Evolutionary conservation across 2,113 vertebrate species (phyloP), one percentile per base, ranked within the genome.

Genomic region (Origma solitaria): DNA sequence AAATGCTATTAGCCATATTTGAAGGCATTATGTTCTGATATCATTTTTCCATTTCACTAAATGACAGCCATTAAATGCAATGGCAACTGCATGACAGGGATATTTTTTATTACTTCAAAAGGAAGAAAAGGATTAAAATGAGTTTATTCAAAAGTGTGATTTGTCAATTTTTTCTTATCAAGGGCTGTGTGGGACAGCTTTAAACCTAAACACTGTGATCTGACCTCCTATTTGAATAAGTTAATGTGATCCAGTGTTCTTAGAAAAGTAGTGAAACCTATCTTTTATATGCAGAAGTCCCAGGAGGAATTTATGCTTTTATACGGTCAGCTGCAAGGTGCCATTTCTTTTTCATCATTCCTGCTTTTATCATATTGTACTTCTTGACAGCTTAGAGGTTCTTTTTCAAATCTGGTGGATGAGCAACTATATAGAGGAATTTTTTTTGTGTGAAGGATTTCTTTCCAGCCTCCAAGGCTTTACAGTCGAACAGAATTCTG

Each of bases 201-300:
- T 98, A 97, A 98, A 97, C 96, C 97, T 97, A 97, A 98, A 97
- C 96, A 98, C 95, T 91, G 94, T 97, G 96, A 97, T 98, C 97
- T 98, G 98, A 98, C 98, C 98, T 98, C 93, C 72, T 95, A 98
- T 99, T 99, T 99, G 98, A 99, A 99, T 98, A 99, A 98, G 98
- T 98, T 98, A 99, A 99, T 99, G 95, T 91, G 92, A 97, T 97
- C 96, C 82, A 92, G 84, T 98, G 98, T 98, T 99, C 98, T 98
- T 95, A 88, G 95, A 94, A 97, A 98, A 96, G 94, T 95, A 96
- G 80, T 90, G 96, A 97, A 97, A 97, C 93, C 98, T 98, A 97
- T 99, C 98, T 98, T 98, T 98, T 98, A 97, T 98, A 97, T 97
- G 98, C 98, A 99, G 98, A 98, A 97, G 97, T 98, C 98, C 98